Conservation (phyloP, 2,888 invertebrate species). For the Cybosia mesomella region DNA sequence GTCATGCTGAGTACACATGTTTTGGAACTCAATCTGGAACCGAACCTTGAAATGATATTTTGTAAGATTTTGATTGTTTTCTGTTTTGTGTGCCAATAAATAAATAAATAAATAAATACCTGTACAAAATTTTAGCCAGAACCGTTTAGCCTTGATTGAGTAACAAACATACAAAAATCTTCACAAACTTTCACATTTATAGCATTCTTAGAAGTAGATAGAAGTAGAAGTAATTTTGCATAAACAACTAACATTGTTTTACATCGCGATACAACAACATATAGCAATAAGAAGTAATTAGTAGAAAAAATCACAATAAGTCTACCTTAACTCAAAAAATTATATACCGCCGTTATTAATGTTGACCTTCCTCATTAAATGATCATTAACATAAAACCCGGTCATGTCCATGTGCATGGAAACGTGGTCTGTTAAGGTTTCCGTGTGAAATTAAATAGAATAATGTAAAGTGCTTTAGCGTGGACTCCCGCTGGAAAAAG, state of each 20-base stretch:
- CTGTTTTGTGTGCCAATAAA: no score
- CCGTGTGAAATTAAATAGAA: slow-evolving; percentile 3
- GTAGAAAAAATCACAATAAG: background rate
- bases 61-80: no score
- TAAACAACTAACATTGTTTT: no score
- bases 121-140: no score
- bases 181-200: no score
- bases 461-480: background rate
- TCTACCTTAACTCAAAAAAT: background rate
- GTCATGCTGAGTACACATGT: no score
- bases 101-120: no score
- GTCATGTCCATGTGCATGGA: background rate
- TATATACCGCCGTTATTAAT: background rate
- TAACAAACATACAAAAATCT: no score
- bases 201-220: no score
- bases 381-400: background rate
- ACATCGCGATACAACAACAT: background rate
- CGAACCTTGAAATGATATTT: no score
- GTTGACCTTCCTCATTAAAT: slow-evolving; percentile 1
- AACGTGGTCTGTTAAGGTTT: background rate
- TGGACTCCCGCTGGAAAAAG: background rate
- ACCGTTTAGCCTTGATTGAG: no score
- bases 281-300: background rate
- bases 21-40: no score
- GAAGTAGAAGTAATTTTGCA: background rate